Evolutionary conservation across 2,113 vertebrate genomes (phyloP), one percentile per base, ranked within the genome.

Genomic region (Acrocephalus kingi): DNA sequence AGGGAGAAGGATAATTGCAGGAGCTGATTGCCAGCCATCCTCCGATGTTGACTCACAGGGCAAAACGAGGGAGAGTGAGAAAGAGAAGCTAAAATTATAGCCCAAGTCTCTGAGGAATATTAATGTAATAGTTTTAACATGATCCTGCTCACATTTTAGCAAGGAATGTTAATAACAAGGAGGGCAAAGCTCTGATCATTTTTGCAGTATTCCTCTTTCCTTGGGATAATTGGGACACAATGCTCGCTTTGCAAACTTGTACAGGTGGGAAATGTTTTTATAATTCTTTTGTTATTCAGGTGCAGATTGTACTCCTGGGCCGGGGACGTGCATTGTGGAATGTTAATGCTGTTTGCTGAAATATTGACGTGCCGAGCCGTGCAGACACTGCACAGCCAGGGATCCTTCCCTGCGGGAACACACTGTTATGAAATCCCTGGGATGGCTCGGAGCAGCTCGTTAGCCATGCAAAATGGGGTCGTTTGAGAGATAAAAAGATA

Each of bases 21-120:
- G 91, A 95, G 94, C 95, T 97, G 96, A 97, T 97, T 97, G 96
- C 97, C 94, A 97, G 15, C 89, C 88, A 62, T 93, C 94, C 95
- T 96, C 93, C 94, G 10, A 37, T 94, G 92, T 94, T 97, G 96
- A 97, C 96, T 97, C 96, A 96, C 91, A 94, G 97, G 97, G 96
- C 94, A 96, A 82, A 96, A 75, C 12, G 48, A 86, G 92, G 20
- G 78, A 89, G 92, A 89, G 83, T 28, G 96, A 95, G 94, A 96
- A 95, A 93, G 89, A 95, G 91, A 86, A 93, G 93, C 93, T 95
- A 90, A 97, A 97, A 97, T 97, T 96, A 97, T 72, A 89, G 82
- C 56, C 77, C 77, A 71, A 74, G 49, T 45, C 96, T 91, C 95
- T 15, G 63, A 94, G 94, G 96, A 97, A 97, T 97, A 96, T 97